These are phyloP conservation scores for Enteromius mattozi DNA, from an alignment of 2,797 vertebrate species.

Conservation along the genomic window DNA sequence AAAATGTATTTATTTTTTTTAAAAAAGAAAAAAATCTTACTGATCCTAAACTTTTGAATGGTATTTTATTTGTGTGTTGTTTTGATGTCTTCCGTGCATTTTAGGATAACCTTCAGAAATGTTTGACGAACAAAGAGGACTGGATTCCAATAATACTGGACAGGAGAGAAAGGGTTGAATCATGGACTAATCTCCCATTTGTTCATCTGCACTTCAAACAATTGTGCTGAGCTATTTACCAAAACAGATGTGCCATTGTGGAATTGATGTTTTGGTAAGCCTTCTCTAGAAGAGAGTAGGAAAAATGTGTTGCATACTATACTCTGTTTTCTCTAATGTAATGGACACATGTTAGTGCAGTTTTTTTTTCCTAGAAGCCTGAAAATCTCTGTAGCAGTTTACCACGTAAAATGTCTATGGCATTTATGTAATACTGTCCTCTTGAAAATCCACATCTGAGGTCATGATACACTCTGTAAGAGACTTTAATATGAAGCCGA, in stretches of 20 bases:
- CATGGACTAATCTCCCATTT: not conserved
- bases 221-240: not conserved
- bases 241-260: not conserved
- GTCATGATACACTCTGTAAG: slow-evolving; percentile 2
- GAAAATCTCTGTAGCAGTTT: not conserved
- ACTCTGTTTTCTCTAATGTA: not conserved
- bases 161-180: not conserved
- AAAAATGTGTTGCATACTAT: not conserved
- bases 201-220: not conserved
- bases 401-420: not conserved
- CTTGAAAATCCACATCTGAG: slow-evolving; percentile 21
- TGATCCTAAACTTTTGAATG: not conserved
- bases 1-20: not conserved
- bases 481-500: slow-evolving; percentile 26
- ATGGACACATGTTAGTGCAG: not conserved
- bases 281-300: not conserved
- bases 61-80: not conserved
- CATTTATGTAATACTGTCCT: not conserved
- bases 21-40: not conserved
- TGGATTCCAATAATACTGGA: not conserved
- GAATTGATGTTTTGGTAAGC: not conserved
- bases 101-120: not conserved
- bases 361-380: not conserved
- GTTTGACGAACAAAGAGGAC: not conserved
- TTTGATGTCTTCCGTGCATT: not conserved